phyloP scores from a whole-genome alignment of 2,888 invertebrate species.

The Phlogophora meticulosa region DNA sequence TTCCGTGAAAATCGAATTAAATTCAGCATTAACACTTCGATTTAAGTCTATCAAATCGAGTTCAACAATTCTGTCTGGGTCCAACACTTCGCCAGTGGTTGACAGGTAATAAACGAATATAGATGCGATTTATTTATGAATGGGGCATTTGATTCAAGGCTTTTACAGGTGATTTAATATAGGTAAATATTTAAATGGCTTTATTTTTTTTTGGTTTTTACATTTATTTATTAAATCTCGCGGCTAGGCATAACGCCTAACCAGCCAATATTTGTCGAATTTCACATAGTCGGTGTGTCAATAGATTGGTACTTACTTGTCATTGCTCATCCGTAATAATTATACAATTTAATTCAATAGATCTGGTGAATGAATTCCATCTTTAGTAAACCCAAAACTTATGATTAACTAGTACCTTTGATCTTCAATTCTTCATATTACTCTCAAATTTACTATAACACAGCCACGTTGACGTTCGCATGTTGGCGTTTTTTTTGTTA shows the following conservation, averaged over 20 bases:
- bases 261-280: not conserved
- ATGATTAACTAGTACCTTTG: not conserved
- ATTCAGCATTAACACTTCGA: too few species aligned
- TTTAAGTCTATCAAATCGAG: too few species aligned
- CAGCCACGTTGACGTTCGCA: constrained; percentile 57
- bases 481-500: constrained; percentile 37
- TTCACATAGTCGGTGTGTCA: not conserved
- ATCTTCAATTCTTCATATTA: not conserved
- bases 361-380: not conserved
- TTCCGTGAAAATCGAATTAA: too few species aligned
- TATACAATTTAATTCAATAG: not conserved
- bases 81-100: not conserved
- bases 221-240: not conserved
- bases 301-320: not conserved
- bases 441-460: not conserved
- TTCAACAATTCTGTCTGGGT: too few species aligned
- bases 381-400: not conserved
- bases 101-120: not conserved
- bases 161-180: constrained; percentile 26
- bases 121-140: constrained; percentile 11
- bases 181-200: constrained; percentile 14
- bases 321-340: constrained; percentile 1
- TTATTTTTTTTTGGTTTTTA: not conserved
- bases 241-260: too few species aligned
- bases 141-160: constrained; percentile 19